Conservation (phyloP, 2,113 vertebrate species). For the Cyphomyrus discorhynchus region DNA sequence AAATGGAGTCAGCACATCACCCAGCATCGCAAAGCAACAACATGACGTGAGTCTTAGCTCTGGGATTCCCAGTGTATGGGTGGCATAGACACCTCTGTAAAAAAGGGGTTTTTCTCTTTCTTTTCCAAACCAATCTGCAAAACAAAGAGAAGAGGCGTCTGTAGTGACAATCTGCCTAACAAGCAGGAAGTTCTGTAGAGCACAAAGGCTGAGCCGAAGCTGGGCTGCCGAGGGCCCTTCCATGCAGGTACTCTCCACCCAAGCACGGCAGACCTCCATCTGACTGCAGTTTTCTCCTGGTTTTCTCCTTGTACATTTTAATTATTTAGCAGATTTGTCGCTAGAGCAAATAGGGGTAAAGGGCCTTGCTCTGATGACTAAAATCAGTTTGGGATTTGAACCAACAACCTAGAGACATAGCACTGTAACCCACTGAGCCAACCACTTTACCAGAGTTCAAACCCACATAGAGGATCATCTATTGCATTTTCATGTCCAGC, state of each 20-base stretch:
- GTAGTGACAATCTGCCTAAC: slow-evolving; percentile 30
- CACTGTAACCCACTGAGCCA: not conserved
- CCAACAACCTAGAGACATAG: not conserved
- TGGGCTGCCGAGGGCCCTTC: slow-evolving; percentile 37
- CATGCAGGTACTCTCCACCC: slow-evolving; percentile 46
- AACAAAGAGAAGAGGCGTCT: slow-evolving; percentile 24
- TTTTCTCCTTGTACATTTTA: slow-evolving; percentile 12
- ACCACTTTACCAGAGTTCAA: not conserved
- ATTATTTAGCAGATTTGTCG: not conserved
- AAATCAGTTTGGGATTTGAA: not conserved
- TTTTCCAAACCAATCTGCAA: slow-evolving; percentile 22
- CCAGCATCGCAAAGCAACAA: slow-evolving; percentile 35
- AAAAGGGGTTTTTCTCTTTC: not conserved
- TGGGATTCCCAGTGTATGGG: slow-evolving; percentile 46
- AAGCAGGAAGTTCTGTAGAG: slow-evolving; percentile 39
- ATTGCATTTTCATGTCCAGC: not conserved
- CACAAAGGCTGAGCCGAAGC: slow-evolving; percentile 35
- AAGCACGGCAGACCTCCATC: slow-evolving; percentile 27
- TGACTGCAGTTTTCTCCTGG: slow-evolving; percentile 25
- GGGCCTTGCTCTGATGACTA: not conserved
- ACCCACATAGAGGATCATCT: not conserved
- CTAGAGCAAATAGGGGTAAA: not conserved
- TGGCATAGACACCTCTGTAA: slow-evolving; percentile 17
- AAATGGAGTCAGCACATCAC: slow-evolving; percentile 41
- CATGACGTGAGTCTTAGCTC: slow-evolving; percentile 10